Base-by-base conservation (phyloP, 2,797 vertebrate genomes). In the Xenentodon cancila region DNA sequence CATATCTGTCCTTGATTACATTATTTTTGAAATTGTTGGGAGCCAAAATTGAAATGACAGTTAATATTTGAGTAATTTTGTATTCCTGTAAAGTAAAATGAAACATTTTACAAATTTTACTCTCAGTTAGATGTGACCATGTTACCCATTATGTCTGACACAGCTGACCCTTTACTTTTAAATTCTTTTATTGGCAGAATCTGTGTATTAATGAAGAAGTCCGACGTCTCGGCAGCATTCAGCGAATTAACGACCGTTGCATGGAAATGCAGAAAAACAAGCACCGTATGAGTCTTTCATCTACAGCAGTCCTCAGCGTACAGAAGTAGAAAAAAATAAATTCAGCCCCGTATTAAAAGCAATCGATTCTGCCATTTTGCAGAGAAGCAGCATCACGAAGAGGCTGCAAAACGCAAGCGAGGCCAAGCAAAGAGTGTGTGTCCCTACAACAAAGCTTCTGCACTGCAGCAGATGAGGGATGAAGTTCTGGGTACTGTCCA, bases 241-340 rank as follows among this genome's bases (percentile, higher is more conserved):
- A 98, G 72, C 93, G 94, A 60, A 97, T 99, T 73, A 99, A 97
- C 0, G 97, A 99, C 81, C 94, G 95, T 81, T 99, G 98, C 81
- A 64, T 95, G 91, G 98, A 98, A 91, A 94, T 99, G 95, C 97
- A 98, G 70, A 97, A 96, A 88, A 95, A 94, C 88, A 96, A 95
- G 79, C 94, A 92, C 0, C 94, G 97, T 98, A 85, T 61, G 90
- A 70, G 4, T 7, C 42, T 2, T 34, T 56, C 5, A 12, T 5
- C 32, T 16, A n/a, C 20, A 11, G 0, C 21, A 25, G 15, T n/a
- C 2, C 34, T 46, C 27, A 15, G 22, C 4, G 22, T 9, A 60
- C 11, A 15, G 25, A 53, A 22, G 15, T 27, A 5, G 11, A 56
- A 60, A 20, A 15, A 20, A 25, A 25, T 25, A 25, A 32, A 18